A percentile compares a stretch with the other conserved stretches of the same genome.
Conservation (phyloP, 2,113 vertebrate species). For the Myrmecobius fasciatus region DNA sequence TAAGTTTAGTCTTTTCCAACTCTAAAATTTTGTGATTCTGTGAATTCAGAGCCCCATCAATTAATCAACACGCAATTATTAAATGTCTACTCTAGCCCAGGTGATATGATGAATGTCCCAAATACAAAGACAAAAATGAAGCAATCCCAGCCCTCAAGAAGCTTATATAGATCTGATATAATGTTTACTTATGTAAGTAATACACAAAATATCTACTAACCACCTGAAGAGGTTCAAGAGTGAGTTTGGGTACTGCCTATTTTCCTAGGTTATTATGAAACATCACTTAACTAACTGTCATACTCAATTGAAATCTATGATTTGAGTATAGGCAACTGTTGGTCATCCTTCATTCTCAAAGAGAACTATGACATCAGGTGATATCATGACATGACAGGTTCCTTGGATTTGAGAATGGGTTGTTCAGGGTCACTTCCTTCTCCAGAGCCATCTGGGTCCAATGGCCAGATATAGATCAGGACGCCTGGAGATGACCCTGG, state of each 20-base stretch:
- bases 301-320: neutral
- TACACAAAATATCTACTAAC: neutral
- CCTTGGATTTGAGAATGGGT: too few relatives aligned
- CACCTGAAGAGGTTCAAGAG: neutral
- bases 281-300: neutral
- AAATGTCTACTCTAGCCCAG: neutral
- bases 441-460: too few relatives aligned
- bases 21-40: neutral
- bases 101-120: neutral
- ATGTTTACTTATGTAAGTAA: neutral
- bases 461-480: too few relatives aligned
- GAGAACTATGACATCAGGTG: too few relatives aligned
- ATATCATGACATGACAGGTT: too few relatives aligned
- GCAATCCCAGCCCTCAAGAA: neutral
- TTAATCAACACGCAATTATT: neutral
- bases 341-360: too few relatives aligned
- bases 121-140: neutral
- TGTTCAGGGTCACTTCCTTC: too few relatives aligned
- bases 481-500: too few relatives aligned
- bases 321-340: neutral
- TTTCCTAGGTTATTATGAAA: neutral
- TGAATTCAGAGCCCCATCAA: neutral
- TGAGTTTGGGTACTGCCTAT: neutral
- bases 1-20: neutral
- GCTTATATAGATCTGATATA: neutral